Evolutionary conservation across 64 coral and sea anemone species (phyloP), one percentile per base, ranked within the genome.

Genomic region (Porites australiensis): DNA sequence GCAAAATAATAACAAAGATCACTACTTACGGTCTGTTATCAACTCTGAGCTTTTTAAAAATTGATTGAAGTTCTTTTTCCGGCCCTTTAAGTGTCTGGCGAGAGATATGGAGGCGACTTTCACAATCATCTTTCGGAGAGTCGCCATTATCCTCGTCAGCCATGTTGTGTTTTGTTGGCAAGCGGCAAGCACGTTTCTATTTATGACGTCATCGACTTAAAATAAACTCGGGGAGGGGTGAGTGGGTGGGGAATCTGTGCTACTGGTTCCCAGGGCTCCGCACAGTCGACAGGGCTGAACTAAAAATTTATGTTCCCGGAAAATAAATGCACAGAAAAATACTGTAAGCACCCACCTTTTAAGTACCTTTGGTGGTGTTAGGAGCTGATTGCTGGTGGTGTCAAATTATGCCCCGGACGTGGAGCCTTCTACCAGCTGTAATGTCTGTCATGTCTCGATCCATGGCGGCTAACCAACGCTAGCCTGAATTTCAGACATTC

Each of bases 31-130:
- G 92, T 73, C 89, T 52, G 62, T 47, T 88, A 37, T 97, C 92
- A 3, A 97, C 95, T 62, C 95, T 94, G 68, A 97, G 82, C 75
- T 97, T 97, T 84, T 88, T 97, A 75, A 97, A 97, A 50, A 97
- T 97, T 72, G 90, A 61, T 49, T 97, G 95, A 77, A 97, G 74
- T 79, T 97, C 92, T 94, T 90, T 97, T 72, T 97, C 95, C 15
- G 88, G 69, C 13, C 87, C 87, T 83, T 91, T 85, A 14, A 78
- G 13, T 15, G 13, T 84, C 1, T 52, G 45, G 18, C 47, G 16
- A 8, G 8, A 50, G 19, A 68, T 84, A 13, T 84, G 63, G 7
- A 21, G 18, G 21, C 51, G 16, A 68, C 18, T 69, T 68, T 67
- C 81, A 68, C 45, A 20, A 51, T 44, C 58, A 8, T 84, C 62